Conservation (phyloP, 2,888 invertebrate species). For the Macrophya annulata region DNA sequence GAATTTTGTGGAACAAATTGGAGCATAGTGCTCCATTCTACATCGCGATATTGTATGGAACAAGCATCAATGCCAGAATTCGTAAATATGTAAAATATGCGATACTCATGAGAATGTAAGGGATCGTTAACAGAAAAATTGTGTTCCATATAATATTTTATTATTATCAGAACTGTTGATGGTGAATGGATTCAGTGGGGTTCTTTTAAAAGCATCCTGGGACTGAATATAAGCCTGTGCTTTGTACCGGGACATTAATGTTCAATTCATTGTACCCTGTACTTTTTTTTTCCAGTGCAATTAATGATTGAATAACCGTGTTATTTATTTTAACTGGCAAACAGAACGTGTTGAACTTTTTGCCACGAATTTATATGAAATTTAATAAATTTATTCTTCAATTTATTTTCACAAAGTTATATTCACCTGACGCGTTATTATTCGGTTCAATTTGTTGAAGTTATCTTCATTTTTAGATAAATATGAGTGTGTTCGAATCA, state of each 20-base stretch:
- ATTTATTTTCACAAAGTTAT: neutral
- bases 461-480: neutral
- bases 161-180: conserved; percentile 3
- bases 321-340: neutral
- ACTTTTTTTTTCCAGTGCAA: neutral
- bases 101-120: neutral
- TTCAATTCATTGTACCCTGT: neutral
- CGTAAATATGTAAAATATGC: neutral
- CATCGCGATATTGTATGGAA: conserved; percentile 14
- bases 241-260: neutral
- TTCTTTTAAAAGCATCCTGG: neutral
- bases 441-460: neutral
- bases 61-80: neutral
- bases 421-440: neutral
- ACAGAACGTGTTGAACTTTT: neutral
- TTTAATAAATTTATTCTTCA: neutral
- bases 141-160: neutral
- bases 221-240: neutral
- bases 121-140: neutral
- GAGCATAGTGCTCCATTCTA: neutral
- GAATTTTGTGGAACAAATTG: neutral
- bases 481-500: neutral
- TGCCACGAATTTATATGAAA: neutral
- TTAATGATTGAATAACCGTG: neutral
- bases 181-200: neutral